Evolutionary conservation across 2,888 invertebrate species (phyloP).

Genomic region (Acholoe squamosa): DNA sequence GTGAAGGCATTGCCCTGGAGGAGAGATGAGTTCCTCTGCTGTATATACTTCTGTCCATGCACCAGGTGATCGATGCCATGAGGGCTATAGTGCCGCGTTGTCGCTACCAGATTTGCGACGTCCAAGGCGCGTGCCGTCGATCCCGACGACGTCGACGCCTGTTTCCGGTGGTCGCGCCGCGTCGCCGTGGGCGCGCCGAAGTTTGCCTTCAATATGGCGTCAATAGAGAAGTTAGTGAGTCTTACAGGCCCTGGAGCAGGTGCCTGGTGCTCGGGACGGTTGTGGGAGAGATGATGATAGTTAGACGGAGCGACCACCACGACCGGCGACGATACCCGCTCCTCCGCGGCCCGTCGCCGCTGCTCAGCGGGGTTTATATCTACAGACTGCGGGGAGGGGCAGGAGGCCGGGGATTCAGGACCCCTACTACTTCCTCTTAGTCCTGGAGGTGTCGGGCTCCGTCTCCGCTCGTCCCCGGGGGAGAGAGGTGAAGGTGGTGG

Average conservation of each 20-base stretch:
- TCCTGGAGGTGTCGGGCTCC: not conserved
- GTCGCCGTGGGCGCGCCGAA: slow-evolving; percentile 72
- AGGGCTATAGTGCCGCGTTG: slow-evolving; percentile 54
- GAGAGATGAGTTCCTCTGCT: not conserved
- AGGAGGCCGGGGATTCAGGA: not conserved
- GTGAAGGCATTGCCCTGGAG: not conserved
- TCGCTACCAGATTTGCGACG: not conserved
- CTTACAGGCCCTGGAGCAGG: not conserved
- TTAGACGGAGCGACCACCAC: not conserved
- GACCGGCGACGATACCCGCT: not conserved
- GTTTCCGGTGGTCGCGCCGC: not conserved
- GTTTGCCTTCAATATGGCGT: slow-evolving; percentile 79
- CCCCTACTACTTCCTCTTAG: not conserved
- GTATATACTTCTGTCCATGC: slow-evolving; percentile 51
- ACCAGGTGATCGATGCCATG: slow-evolving; percentile 56
- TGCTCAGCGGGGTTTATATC: not conserved
- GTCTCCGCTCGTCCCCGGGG: slow-evolving; percentile 28
- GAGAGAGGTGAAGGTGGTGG: slow-evolving; percentile 42
- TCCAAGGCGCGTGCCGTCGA: slow-evolving; percentile 40
- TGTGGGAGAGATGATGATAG: too few relatives aligned
- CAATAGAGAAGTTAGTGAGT: slow-evolving; percentile 78
- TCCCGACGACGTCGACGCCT: not conserved
- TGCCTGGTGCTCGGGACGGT: not conserved
- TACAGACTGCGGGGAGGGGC: not conserved
- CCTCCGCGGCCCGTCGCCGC: not conserved